Conservation (phyloP, 2,113 vertebrate species). For the Poeciliopsis retropinna region DNA sequence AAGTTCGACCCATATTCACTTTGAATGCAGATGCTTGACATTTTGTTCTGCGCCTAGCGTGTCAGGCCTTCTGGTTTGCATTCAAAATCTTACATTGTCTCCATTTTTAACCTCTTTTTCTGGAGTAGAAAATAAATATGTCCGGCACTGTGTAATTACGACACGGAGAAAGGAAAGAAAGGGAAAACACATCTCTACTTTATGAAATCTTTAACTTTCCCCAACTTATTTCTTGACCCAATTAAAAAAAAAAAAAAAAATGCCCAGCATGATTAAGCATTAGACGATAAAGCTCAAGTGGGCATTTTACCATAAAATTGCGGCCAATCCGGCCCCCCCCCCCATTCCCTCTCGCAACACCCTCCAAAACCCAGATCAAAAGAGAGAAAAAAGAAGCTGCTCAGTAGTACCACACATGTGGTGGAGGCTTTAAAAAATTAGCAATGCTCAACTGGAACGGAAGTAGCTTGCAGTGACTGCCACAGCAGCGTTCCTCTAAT, state of each 20-base stretch:
- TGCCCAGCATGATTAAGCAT: constrained; percentile 73
- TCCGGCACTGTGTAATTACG: too few relatives aligned
- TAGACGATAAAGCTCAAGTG: constrained; percentile 65
- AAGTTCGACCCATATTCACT: too few relatives aligned
- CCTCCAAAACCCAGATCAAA: constrained; percentile 62
- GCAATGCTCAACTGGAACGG: constrained; percentile 84
- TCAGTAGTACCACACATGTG: constrained; percentile 70
- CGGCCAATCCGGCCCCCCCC: constrained; percentile 28
- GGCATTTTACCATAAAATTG: constrained; percentile 77
- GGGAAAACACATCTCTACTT: not conserved
- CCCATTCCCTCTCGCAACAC: too few relatives aligned
- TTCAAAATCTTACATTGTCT: too few relatives aligned
- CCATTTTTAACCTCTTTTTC: too few relatives aligned
- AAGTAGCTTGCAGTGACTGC: constrained; percentile 81
- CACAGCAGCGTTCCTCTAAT: constrained; percentile 81
- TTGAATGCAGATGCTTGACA: too few relatives aligned
- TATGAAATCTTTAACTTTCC: not conserved
- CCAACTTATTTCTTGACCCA: constrained; percentile 26
- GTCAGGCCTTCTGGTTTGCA: too few relatives aligned
- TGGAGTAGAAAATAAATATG: too few relatives aligned
- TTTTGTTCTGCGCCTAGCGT: too few relatives aligned
- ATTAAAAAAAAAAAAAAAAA: constrained; percentile 17
- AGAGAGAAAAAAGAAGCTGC: constrained; percentile 61
- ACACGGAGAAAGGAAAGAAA: too few relatives aligned
- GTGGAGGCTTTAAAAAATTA: constrained; percentile 81